Conservation (phyloP, 2,797 vertebrate species). For the Poeciliopsis gracilis region DNA sequence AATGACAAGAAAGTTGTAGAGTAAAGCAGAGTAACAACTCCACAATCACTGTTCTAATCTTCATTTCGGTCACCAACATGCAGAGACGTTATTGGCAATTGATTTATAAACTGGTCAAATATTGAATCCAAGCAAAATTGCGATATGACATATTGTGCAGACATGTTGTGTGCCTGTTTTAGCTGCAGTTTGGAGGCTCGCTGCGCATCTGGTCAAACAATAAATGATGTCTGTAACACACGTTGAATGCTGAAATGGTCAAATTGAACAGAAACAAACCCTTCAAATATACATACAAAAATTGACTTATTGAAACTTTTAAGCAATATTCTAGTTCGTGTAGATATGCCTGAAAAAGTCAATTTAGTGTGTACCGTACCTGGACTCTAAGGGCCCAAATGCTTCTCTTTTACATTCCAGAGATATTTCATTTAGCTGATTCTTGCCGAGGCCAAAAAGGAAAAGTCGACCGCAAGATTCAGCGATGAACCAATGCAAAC, state of each 20-base stretch:
- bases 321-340: background rate
- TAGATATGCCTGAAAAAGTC: background rate
- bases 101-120: background rate
- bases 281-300: background rate
- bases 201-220: too few relatives aligned
- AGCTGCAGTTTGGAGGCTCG: too few relatives aligned
- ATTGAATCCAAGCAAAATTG: too few relatives aligned
- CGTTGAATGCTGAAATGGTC: background rate
- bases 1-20: background rate
- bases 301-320: background rate
- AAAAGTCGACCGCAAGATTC: conserved; percentile 1
- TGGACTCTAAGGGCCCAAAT: background rate
- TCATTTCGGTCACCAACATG: background rate
- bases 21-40: background rate
- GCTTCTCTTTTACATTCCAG: background rate
- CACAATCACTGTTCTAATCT: background rate
- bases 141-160: too few relatives aligned
- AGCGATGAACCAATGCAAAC: background rate
- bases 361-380: background rate
- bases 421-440: background rate
- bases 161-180: too few relatives aligned
- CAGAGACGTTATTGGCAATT: background rate
- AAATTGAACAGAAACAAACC: background rate
- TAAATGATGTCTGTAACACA: background rate
- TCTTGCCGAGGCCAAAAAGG: background rate